phyloP scores from a whole-genome alignment of 2,888 invertebrate species.

The Hemithea aestivaria region DNA sequence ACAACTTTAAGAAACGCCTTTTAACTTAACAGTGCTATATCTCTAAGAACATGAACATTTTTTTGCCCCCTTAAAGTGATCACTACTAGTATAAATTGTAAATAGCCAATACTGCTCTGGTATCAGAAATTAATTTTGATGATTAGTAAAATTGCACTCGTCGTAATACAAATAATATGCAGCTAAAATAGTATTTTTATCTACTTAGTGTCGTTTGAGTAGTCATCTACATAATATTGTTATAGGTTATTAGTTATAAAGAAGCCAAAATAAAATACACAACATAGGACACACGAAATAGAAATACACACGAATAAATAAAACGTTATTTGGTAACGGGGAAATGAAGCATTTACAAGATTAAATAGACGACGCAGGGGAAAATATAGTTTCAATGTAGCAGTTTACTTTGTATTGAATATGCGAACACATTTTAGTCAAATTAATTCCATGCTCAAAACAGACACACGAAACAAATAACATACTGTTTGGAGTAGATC shows the following conservation, averaged over 20 bases:
- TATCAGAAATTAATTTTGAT: too few species aligned
- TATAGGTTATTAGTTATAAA: constrained; percentile 2
- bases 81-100: too few species aligned
- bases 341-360: background rate
- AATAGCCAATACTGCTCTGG: too few species aligned
- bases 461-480: constrained; percentile 50
- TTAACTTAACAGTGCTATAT: too few species aligned
- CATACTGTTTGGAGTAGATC: constrained; percentile 58
- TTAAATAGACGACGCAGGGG: background rate
- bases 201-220: too few species aligned
- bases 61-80: too few species aligned
- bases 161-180: too few species aligned
- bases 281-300: constrained; percentile 3
- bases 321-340: background rate
- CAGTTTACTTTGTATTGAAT: constrained; percentile 9
- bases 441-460: constrained; percentile 24
- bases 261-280: constrained; percentile 9
- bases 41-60: too few species aligned
- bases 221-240: too few species aligned
- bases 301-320: constrained; percentile 2
- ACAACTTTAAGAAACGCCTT: too few species aligned
- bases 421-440: constrained; percentile 23
- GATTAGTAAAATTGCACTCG: constrained; percentile 8
- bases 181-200: too few species aligned
- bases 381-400: background rate